Percentiles rank a stretch among this genome's conserved stretches.
These are phyloP conservation scores for Hoplodrina ambigua DNA, from an alignment of 2,888 invertebrate genomes.

Conservation along the genomic window DNA sequence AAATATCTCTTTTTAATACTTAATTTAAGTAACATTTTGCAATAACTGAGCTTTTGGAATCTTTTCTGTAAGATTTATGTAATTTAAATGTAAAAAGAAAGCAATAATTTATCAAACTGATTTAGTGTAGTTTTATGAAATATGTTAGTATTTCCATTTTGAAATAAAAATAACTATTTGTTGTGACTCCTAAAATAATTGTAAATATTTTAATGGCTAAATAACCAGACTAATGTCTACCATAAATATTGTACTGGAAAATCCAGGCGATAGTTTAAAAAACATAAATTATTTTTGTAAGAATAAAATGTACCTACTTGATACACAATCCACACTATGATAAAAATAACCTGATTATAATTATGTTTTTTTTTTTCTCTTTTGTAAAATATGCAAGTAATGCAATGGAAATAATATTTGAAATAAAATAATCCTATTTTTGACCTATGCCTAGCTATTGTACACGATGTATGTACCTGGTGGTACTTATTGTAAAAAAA, in stretches of 20 bases:
- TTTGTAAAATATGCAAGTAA: conserved; percentile 22
- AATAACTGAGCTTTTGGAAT: not conserved
- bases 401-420: conserved; percentile 37
- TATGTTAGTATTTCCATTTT: conserved; percentile 8
- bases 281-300: conserved; percentile 51
- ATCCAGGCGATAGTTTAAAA: conserved; percentile 3
- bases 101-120: conserved; percentile 24
- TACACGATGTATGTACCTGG: conserved; percentile 52
- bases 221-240: conserved; percentile 18
- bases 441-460: conserved; percentile 33
- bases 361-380: not conserved
- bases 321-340: not conserved
- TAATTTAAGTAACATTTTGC: too few species aligned
- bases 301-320: conserved; percentile 25
- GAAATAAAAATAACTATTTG: conserved; percentile 6
- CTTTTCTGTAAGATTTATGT: conserved; percentile 17
- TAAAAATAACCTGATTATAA: not conserved
- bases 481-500: conserved; percentile 43
- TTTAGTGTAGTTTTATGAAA: conserved; percentile 1
- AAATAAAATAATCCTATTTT: conserved; percentile 23
- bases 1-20: not conserved
- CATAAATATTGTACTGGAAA: conserved; percentile 11
- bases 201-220: conserved; percentile 12
- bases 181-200: conserved; percentile 1
- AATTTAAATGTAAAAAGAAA: conserved; percentile 25